Evolutionary conservation across 2,797 vertebrate species (phyloP).

Genomic region (Silurus lanzhouensis): DNA sequence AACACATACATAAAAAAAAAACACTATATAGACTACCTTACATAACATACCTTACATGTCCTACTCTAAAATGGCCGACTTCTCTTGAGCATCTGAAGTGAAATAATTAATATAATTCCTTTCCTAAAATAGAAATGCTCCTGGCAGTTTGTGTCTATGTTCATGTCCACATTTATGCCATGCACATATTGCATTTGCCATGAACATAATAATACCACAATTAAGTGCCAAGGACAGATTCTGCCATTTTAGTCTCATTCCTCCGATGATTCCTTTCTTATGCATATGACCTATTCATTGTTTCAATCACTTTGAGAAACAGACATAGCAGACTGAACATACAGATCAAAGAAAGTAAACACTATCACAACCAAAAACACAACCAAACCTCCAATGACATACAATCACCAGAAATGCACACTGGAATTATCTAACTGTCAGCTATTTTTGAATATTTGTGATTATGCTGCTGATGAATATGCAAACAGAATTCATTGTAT

Average conservation of each 20-base stretch:
- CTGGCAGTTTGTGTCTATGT: conserved; percentile 22
- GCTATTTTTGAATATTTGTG: conserved; percentile 4
- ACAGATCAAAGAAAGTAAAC: background rate
- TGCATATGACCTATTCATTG: background rate
- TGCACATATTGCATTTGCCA: background rate
- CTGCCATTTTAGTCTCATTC: background rate
- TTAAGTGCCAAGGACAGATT: background rate
- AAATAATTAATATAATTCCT: conserved; percentile 31
- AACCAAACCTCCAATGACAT: background rate
- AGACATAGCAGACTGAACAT: background rate
- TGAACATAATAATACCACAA: background rate
- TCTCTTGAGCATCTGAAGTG: conserved; percentile 12
- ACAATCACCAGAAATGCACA: background rate
- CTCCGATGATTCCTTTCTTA: background rate
- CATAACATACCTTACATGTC: background rate
- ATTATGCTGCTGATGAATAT: conserved; percentile 20
- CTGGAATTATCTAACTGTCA: background rate
- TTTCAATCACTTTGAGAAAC: background rate
- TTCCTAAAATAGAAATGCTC: conserved; percentile 20
- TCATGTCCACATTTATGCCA: background rate
- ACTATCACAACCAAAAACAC: background rate
- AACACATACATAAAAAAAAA: background rate
- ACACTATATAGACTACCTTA: conserved; percentile 13
- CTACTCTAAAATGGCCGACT: conserved; percentile 31
- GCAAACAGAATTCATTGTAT: conserved; percentile 21